Evolutionary conservation across 2,113 vertebrate genomes (phyloP), one percentile per base, ranked within the genome.

Genomic region (Oncorhynchus gorbuscha): DNA sequence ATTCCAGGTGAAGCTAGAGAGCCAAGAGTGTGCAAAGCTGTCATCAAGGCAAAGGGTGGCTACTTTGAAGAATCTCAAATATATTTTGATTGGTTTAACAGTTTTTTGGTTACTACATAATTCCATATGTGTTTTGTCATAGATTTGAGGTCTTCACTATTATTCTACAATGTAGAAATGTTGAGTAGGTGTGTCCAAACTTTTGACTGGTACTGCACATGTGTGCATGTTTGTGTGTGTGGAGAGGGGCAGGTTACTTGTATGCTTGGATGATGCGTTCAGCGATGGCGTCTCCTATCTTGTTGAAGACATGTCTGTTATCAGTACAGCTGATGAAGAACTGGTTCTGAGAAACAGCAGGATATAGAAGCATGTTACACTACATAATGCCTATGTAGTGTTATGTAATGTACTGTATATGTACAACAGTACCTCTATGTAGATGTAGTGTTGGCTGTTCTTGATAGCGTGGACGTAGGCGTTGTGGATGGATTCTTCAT

Each of bases 311-410:
- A 7, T 95, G 90, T 84, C 90, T 95, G 90, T 95, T 95, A 86
- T 98, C 96, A 0, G 97, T 92, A 22, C 97, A 99, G 92, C 97
- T 99, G 91, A 99, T 98, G 83, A 99, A 98, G 87, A 99, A 99
- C 89, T 99, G 97, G 88, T 99, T 99, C 97, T 99, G 82, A 81
- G 76, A 90, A 90, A 79, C 70, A 74, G 81, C 81, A 79, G 55
- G 28, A 78, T 32, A 71, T 13, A 69, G 12, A 22, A 64, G 3
- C 16, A n/a, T 61, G 16, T 61, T 18, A 35, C 35, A 35, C 35
- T 35, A 61, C n/a, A 9, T 6, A n/a, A 61, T 1, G 35, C n/a
- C 58, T 61, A 61, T 20, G 9, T 24, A 22, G 20, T 62, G 20
- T 22, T 62, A 22, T 24, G 20, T 22, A n/a, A 24, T 62, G 18